Conservation (phyloP, 2,888 invertebrate species). For the Heliothis peltigera region DNA sequence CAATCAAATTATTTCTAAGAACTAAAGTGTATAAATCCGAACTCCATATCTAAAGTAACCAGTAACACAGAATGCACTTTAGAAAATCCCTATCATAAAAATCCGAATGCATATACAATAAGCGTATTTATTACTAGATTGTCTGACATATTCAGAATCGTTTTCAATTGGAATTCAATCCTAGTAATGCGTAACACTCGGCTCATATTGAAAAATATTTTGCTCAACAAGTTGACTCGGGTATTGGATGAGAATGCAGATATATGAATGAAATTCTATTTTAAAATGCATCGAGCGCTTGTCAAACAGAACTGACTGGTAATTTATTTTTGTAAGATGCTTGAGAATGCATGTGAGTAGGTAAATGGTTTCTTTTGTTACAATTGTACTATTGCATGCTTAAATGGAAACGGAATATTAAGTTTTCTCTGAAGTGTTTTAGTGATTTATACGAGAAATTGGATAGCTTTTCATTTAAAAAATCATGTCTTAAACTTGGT, state of each 20-base stretch:
- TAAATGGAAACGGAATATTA: too few species aligned
- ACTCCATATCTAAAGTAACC: conserved; percentile 17
- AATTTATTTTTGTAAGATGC: background rate
- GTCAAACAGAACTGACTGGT: conserved; percentile 8
- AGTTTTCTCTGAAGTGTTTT: too few species aligned
- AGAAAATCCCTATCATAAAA: conserved; percentile 52
- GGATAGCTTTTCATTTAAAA: too few species aligned
- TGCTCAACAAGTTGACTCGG: conserved; percentile 62
- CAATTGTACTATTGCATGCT: background rate
- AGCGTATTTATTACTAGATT: conserved; percentile 61
- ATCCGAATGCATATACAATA: conserved; percentile 52
- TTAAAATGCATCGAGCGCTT: conserved; percentile 16
- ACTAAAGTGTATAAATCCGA: conserved; percentile 10
- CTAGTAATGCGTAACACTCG: conserved; percentile 59
- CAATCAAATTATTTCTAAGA: too few species aligned
- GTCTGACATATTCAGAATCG: conserved; percentile 61
- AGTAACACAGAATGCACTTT: conserved; percentile 50
- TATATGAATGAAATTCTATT: conserved; percentile 49
- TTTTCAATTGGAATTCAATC: conserved; percentile 65
- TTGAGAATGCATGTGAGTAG: conserved; percentile 1
- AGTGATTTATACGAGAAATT: too few species aligned
- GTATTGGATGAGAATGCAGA: conserved; percentile 35
- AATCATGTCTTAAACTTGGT: too few species aligned
- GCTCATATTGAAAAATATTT: conserved; percentile 64
- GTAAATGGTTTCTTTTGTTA: background rate